Evolutionary conservation across 2,888 invertebrate genomes (phyloP).

Genomic region (Epistrophe grossulariae): DNA sequence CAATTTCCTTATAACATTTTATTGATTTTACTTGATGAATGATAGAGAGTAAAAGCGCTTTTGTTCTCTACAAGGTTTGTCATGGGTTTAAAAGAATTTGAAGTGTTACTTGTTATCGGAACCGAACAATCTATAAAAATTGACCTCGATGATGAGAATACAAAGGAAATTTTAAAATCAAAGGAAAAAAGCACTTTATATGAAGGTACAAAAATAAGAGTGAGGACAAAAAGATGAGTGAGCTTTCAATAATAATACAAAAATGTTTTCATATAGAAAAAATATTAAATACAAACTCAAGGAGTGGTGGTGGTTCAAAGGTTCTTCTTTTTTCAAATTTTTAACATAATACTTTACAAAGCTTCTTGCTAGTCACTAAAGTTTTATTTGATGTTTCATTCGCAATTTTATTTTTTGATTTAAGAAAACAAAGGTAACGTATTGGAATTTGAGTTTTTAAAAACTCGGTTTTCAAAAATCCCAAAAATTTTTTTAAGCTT

Average conservation of each 20-base stretch:
- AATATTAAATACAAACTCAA: not conserved
- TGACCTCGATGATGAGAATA: conserved; percentile 37
- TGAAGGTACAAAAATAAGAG: not conserved
- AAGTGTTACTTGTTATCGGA: conserved; percentile 46
- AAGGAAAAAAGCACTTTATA: conserved; percentile 27
- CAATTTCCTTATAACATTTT: conserved; percentile 9
- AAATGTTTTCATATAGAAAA: not conserved
- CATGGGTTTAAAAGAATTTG: conserved; percentile 7
- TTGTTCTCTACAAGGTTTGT: conserved; percentile 5
- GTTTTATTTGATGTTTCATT: too few relatives aligned
- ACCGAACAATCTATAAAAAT: conserved; percentile 41
- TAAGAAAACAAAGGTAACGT: too few relatives aligned
- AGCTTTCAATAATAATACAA: not conserved
- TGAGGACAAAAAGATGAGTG: not conserved
- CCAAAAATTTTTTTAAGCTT: too few relatives aligned
- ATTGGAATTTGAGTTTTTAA: too few relatives aligned
- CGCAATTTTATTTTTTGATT: too few relatives aligned
- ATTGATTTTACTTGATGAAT: conserved; percentile 33
- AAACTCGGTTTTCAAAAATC: too few relatives aligned
- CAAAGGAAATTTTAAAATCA: conserved; percentile 22
- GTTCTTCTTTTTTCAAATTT: not conserved
- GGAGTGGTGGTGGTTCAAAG: not conserved
- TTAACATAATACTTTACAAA: not conserved
- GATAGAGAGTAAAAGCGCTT: not conserved
- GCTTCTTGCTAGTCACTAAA: not conserved